A percentile compares a stretch with the other conserved stretches of the same genome.
These are phyloP conservation scores for Dichetophora obliterata DNA, from an alignment of 2,888 invertebrate genomes.

Conservation along the genomic window DNA sequence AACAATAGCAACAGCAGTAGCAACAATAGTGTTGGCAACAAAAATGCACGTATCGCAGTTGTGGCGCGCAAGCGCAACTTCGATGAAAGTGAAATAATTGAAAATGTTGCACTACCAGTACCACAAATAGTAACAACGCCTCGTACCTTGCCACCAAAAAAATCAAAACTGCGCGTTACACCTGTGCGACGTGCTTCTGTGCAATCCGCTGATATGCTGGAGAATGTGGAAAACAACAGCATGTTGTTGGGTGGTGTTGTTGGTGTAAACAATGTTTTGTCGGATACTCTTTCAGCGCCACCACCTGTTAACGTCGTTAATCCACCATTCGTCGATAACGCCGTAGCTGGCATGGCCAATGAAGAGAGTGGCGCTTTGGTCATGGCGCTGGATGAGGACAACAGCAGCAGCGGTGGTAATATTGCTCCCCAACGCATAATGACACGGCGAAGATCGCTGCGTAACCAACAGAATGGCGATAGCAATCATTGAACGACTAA, in stretches of 20 bases:
- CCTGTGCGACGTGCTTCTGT: slow-evolving; percentile 55
- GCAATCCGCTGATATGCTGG: slow-evolving; percentile 48
- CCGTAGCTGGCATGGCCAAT: slow-evolving; percentile 57
- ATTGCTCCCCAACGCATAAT: slow-evolving; percentile 56
- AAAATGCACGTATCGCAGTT: slow-evolving; percentile 51
- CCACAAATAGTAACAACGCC: slow-evolving; percentile 53
- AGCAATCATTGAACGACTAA: slow-evolving; percentile 48
- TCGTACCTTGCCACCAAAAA: slow-evolving; percentile 63
- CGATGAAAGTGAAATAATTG: slow-evolving; percentile 52
- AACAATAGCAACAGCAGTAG: slow-evolving; percentile 50
- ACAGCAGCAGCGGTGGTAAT: slow-evolving; percentile 39
- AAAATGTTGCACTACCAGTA: slow-evolving; percentile 26
- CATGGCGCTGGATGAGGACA: slow-evolving; percentile 41
- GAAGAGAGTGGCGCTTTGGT: slow-evolving; percentile 53
- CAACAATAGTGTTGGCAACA: slow-evolving; percentile 47
- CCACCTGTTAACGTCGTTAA: slow-evolving; percentile 13
- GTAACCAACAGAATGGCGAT: slow-evolving; percentile 61
- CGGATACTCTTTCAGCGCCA: neutral
- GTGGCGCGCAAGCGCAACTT: slow-evolving; percentile 65
- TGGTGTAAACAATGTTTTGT: slow-evolving; percentile 29
- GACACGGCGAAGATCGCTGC: slow-evolving; percentile 61
- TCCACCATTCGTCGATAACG: slow-evolving; percentile 55
- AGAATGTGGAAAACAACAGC: slow-evolving; percentile 37
- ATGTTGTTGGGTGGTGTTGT: neutral
- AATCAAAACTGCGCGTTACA: slow-evolving; percentile 60